A percentile compares a stretch with the other conserved stretches of the same genome.
Conservation (phyloP, 2,113 vertebrate genomes). For the Coryphaenoides rupestris region DNA sequence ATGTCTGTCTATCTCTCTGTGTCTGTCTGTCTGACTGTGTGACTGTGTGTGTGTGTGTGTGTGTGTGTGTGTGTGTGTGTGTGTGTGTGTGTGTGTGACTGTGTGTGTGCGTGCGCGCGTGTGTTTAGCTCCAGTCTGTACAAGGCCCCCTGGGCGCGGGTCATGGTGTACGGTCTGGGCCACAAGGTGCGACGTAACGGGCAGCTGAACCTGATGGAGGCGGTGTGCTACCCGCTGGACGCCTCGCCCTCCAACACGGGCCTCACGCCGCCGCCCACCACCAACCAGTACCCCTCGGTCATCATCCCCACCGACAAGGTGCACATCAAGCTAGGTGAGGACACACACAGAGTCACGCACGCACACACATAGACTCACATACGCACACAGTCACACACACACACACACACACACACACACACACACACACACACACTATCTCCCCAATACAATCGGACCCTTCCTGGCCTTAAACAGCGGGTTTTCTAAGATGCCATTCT, state of each 20-base stretch:
- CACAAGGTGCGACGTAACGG: conserved; percentile 93
- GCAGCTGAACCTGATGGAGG: conserved; percentile 93
- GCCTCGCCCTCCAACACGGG: conserved; percentile 96
- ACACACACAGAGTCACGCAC: neutral
- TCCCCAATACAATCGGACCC: no score
- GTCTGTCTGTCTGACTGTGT: no score
- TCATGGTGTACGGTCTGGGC: conserved; percentile 90
- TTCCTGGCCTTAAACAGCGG: no score
- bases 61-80: no score
- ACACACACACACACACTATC: no score
- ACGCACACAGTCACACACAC: neutral
- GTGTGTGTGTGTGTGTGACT: no score
- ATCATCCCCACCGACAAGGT: conserved; percentile 94
- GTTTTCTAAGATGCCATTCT: no score
- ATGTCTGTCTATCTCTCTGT: no score
- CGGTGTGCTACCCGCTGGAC: conserved; percentile 89
- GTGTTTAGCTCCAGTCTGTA: conserved; percentile 88
- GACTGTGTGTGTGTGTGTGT: no score
- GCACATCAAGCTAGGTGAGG: conserved; percentile 91
- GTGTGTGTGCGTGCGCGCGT: no score
- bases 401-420: neutral
- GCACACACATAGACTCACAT: neutral
- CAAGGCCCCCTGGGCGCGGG: conserved; percentile 93
- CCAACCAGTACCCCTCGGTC: conserved; percentile 92
- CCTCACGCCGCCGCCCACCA: conserved; percentile 90